Evolutionary conservation across 2,113 vertebrate genomes (phyloP).

Genomic region (Aphyosemion australe): DNA sequence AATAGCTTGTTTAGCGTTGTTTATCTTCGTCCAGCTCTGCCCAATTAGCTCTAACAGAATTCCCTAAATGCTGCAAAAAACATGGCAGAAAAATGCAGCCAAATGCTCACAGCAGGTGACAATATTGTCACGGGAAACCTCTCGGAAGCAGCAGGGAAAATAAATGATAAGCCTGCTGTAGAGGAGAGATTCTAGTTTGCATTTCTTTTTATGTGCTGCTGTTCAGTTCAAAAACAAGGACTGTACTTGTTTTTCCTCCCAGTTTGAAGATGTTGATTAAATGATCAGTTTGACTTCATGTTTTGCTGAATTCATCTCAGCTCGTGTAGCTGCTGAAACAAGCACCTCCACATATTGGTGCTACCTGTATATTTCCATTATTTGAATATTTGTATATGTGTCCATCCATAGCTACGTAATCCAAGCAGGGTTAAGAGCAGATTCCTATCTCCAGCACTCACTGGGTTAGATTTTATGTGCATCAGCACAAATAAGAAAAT

Average conservation of each 20-base stretch:
- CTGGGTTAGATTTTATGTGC: too few species aligned
- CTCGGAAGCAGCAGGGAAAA: neutral
- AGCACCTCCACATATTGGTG: too few species aligned
- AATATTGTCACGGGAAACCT: slow-evolving; percentile 3
- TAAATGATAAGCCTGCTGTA: neutral
- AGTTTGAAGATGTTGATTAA: neutral
- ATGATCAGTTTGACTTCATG: neutral
- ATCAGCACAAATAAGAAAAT: too few species aligned
- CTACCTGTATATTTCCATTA: neutral
- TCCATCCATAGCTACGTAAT: too few species aligned
- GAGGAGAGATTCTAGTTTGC: neutral
- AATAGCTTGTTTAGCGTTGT: neutral
- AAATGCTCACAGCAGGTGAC: slow-evolving; percentile 7
- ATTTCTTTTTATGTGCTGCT: neutral
- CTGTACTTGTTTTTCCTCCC: neutral
- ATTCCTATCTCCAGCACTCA: too few species aligned
- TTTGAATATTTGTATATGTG: too few species aligned
- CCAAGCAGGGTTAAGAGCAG: too few species aligned
- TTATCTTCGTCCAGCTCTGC: neutral
- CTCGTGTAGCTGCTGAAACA: neutral
- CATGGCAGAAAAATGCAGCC: neutral
- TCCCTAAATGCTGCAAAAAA: neutral
- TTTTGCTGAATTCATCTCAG: neutral
- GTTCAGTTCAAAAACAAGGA: neutral
- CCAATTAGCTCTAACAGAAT: neutral